Conservation (phyloP, 2,888 invertebrate genomes). For the Eilema caniola region DNA sequence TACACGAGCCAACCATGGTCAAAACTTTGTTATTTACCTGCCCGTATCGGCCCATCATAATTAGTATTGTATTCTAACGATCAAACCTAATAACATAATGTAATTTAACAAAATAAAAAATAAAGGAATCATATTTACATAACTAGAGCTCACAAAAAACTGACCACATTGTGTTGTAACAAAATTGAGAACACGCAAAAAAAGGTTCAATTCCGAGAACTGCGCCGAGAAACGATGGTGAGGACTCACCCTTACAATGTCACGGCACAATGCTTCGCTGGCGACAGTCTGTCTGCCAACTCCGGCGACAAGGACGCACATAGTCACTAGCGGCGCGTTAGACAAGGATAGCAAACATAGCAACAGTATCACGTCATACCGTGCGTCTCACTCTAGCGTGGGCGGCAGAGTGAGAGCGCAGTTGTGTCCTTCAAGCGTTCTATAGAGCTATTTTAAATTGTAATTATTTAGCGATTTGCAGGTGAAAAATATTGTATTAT, state of each 20-base stretch:
- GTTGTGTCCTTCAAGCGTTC: constrained; percentile 29
- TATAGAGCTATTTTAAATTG: constrained; percentile 24
- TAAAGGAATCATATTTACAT: constrained; percentile 20
- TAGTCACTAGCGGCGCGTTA: neutral
- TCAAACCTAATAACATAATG: neutral
- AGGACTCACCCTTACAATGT: constrained; percentile 28
- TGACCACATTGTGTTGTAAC: constrained; percentile 21
- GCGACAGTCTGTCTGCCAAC: constrained; percentile 34
- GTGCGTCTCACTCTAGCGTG: constrained; percentile 11
- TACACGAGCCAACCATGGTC: neutral
- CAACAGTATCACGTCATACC: constrained; percentile 31
- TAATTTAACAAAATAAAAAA: constrained; percentile 13
- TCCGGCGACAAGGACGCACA: constrained; percentile 21
- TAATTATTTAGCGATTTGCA: constrained; percentile 30
- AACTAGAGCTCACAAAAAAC: constrained; percentile 24
- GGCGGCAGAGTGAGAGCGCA: constrained; percentile 16
- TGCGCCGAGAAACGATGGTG: constrained; percentile 20
- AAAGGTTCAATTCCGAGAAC: constrained; percentile 23
- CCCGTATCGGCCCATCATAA: constrained; percentile 3
- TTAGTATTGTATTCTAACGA: constrained; percentile 13
- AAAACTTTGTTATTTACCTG: neutral
- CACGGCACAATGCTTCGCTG: constrained; percentile 29
- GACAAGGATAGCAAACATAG: constrained; percentile 27
- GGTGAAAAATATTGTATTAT: constrained; percentile 23
- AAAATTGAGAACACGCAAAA: constrained; percentile 21